Percentiles rank a stretch among this genome's conserved stretches.
Conservation (phyloP, 1,140 invertebrate genomes). For the Sesamia nonagrioides region DNA sequence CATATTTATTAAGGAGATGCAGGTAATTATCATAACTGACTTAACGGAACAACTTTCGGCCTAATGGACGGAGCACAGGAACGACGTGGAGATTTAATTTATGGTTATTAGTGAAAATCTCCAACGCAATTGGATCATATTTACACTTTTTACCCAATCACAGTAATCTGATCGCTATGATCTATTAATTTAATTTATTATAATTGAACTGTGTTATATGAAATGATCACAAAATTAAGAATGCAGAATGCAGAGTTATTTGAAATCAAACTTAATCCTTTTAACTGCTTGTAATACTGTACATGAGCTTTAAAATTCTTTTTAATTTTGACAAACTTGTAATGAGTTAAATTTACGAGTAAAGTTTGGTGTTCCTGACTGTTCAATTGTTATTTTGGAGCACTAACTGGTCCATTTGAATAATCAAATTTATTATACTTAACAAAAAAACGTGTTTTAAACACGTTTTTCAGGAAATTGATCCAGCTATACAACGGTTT, state of each 20-base stretch:
- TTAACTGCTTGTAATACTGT: not conserved
- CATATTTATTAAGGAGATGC: conserved; percentile 81
- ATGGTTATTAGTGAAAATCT: conserved; percentile 64
- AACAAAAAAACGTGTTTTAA: too few relatives aligned
- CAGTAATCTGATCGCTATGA: conserved; percentile 58
- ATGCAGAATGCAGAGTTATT: conserved; percentile 45
- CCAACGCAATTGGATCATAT: conserved; percentile 56
- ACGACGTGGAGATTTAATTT: conserved; percentile 57
- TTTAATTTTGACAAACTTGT: conserved; percentile 9
- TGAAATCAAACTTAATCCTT: conserved; percentile 37
- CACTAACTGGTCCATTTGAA: not conserved
- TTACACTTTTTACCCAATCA: conserved; percentile 54
- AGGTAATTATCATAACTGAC: conserved; percentile 82
- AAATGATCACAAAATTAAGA: conserved; percentile 53
- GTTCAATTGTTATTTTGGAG: too few relatives aligned
- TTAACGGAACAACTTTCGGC: conserved; percentile 72
- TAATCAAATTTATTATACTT: not conserved
- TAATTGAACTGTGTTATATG: conserved; percentile 51
- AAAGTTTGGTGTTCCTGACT: too few relatives aligned
- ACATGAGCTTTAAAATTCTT: not conserved
- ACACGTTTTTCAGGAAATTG: too few relatives aligned
- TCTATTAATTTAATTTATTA: conserved; percentile 61
- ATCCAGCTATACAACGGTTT: too few relatives aligned
- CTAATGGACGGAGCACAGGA: conserved; percentile 66
- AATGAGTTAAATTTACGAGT: not conserved